A percentile compares a stretch with the other conserved stretches of the same genome.
Evolutionary conservation across 1,140 invertebrate genomes (phyloP).

Genomic region (Sinella curviseta): DNA sequence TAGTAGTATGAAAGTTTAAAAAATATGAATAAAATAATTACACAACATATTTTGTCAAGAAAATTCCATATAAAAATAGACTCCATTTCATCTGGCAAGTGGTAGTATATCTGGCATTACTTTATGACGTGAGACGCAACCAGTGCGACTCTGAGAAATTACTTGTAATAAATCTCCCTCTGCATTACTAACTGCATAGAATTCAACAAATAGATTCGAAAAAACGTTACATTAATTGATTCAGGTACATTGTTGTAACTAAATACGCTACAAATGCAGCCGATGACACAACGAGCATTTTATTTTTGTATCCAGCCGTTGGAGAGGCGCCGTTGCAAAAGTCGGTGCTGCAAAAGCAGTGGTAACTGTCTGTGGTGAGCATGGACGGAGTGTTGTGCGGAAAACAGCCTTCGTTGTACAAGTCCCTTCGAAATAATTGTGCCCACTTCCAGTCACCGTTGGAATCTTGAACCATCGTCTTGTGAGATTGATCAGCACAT

Average conservation of each 20-base stretch:
- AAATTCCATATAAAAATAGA: neutral
- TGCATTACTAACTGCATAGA: too few species aligned
- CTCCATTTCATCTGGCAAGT: neutral
- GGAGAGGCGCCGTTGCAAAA: constrained; percentile 23
- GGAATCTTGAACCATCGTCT: constrained; percentile 30
- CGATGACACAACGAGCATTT: neutral
- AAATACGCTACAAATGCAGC: neutral
- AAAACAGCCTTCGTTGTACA: constrained; percentile 30
- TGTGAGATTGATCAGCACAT: constrained; percentile 35
- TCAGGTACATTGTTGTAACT: neutral
- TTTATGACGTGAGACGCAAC: neutral
- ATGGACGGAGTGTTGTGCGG: constrained; percentile 29
- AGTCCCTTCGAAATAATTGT: constrained; percentile 24
- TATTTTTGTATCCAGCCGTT: neutral
- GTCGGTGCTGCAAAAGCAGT: constrained; percentile 36
- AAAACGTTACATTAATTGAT: too few species aligned
- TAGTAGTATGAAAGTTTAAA: neutral
- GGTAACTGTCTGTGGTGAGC: constrained; percentile 31
- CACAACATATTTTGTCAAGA: neutral
- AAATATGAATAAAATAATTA: neutral
- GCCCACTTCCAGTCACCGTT: constrained; percentile 24
- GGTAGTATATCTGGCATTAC: too few species aligned
- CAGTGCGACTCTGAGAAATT: too few species aligned
- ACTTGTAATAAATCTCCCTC: too few species aligned
- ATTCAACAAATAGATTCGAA: too few species aligned